Conservation (phyloP, 2,888 invertebrate species). For the Resseliella maxima region DNA sequence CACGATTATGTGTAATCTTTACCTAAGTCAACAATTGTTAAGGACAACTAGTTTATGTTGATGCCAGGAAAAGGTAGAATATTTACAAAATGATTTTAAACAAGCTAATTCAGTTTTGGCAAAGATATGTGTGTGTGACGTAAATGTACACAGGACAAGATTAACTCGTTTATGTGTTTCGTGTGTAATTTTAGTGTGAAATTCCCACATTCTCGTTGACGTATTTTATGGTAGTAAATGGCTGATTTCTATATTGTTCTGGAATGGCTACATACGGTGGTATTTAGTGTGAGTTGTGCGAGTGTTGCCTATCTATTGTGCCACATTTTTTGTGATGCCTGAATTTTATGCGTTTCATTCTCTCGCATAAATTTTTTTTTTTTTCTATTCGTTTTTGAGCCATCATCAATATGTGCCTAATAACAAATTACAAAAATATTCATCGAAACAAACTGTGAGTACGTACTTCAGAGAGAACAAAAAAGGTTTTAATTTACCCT, state of each 20-base stretch:
- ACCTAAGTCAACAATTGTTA: not conserved
- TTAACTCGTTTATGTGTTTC: constrained; percentile 3
- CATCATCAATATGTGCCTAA: not conserved
- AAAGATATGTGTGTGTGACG: not conserved
- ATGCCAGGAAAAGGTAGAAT: not conserved
- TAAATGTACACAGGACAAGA: constrained; percentile 10
- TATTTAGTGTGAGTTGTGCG: no score
- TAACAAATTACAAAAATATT: constrained; percentile 21
- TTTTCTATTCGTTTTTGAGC: not conserved
- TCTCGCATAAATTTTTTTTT: not conserved
- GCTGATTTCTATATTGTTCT: no score
- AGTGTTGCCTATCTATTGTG: no score
- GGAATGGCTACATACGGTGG: no score
- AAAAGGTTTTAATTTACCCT: constrained; percentile 53
- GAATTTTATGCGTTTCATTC: not conserved
- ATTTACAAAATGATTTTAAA: not conserved
- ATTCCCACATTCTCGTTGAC: not conserved
- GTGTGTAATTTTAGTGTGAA: not conserved
- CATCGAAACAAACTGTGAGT: not conserved
- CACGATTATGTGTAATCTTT: not conserved
- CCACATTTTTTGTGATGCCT: no score
- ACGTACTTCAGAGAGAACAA: not conserved
- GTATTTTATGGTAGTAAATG: not conserved
- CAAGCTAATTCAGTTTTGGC: not conserved
- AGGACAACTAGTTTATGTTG: constrained; percentile 13